These are phyloP conservation scores for Eueremaeus valkanovi DNA, from an alignment of 2,888 invertebrate species.

Conservation along the genomic window DNA sequence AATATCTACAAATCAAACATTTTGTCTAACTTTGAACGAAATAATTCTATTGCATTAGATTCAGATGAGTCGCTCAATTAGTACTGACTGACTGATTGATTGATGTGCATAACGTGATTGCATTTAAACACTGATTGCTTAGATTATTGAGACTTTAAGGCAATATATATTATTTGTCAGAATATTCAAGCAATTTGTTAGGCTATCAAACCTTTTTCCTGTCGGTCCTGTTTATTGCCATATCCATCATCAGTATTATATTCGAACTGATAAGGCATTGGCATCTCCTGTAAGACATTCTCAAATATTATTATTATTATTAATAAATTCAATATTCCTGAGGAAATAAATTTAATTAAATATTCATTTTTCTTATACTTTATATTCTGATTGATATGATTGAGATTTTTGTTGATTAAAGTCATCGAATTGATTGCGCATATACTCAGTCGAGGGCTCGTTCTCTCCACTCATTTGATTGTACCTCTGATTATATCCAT, in stretches of 20 bases:
- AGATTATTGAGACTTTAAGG: neutral
- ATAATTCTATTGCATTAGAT: too few species aligned
- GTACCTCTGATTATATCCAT: neutral
- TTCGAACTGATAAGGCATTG: constrained; percentile 37
- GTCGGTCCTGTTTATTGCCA: constrained; percentile 36
- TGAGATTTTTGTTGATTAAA: neutral
- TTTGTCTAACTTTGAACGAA: too few species aligned
- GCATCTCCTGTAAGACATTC: constrained; percentile 23
- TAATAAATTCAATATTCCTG: neutral
- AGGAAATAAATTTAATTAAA: neutral
- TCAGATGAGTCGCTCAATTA: too few species aligned
- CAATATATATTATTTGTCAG: too few species aligned
- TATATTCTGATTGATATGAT: constrained; percentile 7
- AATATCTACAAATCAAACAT: too few species aligned
- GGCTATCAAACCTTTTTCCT: constrained; percentile 22
- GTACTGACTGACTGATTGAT: too few species aligned
- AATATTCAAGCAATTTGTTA: too few species aligned
- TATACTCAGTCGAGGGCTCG: neutral
- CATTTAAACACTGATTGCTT: too few species aligned
- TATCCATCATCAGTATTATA: constrained; percentile 35
- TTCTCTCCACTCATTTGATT: neutral
- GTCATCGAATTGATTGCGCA: neutral
- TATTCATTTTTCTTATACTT: neutral
- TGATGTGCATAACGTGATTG: too few species aligned
- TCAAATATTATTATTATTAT: neutral